Evolutionary conservation across 1,140 invertebrate genomes (phyloP).

Genomic region (Microplitis demolitor): DNA sequence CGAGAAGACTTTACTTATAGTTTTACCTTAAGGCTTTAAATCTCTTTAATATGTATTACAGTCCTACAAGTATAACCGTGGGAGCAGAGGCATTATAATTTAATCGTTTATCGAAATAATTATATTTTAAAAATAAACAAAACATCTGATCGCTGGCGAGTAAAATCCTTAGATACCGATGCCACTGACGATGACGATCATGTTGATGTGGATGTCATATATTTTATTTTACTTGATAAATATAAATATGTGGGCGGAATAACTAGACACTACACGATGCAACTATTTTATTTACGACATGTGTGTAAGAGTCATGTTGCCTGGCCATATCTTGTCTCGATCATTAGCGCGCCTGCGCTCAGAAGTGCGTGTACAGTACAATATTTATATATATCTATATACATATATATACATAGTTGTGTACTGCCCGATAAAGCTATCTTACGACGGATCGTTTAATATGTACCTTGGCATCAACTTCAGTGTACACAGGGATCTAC

Average conservation of each 20-base stretch:
- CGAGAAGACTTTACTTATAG: background rate
- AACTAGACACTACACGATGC: slow-evolving; percentile 10
- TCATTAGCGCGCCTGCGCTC: slow-evolving; percentile 20
- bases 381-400: background rate
- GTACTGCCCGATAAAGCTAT: slow-evolving; percentile 17
- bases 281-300: slow-evolving; percentile 32
- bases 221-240: background rate
- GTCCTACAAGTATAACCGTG: too few species aligned
- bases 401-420: background rate
- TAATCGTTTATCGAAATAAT: too few species aligned
- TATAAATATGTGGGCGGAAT: background rate
- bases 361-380: slow-evolving; percentile 2
- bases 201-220: background rate
- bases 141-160: too few species aligned
- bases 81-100: too few species aligned
- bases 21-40: too few species aligned
- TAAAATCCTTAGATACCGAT: too few species aligned
- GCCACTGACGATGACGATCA: background rate
- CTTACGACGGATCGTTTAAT: slow-evolving; percentile 18
- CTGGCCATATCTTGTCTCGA: slow-evolving; percentile 19
- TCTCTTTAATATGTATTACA: too few species aligned
- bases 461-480: slow-evolving; percentile 12
- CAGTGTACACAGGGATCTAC: background rate
- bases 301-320: slow-evolving; percentile 8
- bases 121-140: too few species aligned